Evolutionary conservation across 2,888 invertebrate species (phyloP), one percentile per base, ranked within the genome.

Genomic region (Ophioninae sp.): DNA sequence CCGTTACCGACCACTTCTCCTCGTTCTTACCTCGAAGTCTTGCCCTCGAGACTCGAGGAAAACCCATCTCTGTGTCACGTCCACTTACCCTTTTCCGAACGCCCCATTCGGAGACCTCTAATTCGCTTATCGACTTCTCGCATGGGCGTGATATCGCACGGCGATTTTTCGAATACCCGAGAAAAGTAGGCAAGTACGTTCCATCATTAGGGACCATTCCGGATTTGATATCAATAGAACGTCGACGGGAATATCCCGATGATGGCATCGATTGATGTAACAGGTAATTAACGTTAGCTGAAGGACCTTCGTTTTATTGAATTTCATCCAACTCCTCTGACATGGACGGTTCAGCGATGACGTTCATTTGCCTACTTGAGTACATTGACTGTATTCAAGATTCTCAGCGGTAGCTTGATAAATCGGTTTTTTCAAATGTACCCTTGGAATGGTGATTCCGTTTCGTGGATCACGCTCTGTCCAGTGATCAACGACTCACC

Each of bases 11-110:
- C 64, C 56, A 72, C 74, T 59, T 69, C 41, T 56, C 67, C 41
- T 69, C 63, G 51, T 76, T 68, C 73, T 73, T 65, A 39, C 72
- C 74, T 65, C 22, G n/a, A 10, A 56, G 13, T 64, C 59, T 71
- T 51, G 67, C 82, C 65, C 44, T 13, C 39, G 9, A 56, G 17
- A 58, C 58, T 58, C 75, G 44, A 23, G 23, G 63, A 51, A 73
- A 73, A 73, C 13, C 58, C 30, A 22, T 51, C 41, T 58, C 8
- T 23, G 65, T 58, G 23, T 65, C 39, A 75, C 39, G 58, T 75
- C 75, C 58, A 75, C 58, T 75, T 22, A 23, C 23, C 75, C 37
- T 10, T 75, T 67, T 75, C 44, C 58, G 44, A 61, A 44, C 65
- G 39, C 39, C 41, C 41, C 22, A 39, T 20, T 76, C 41, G 22